Evolutionary conservation across 2,797 vertebrate genomes (phyloP), one percentile per base, ranked within the genome.

Genomic region (Sandelia bainsii): DNA sequence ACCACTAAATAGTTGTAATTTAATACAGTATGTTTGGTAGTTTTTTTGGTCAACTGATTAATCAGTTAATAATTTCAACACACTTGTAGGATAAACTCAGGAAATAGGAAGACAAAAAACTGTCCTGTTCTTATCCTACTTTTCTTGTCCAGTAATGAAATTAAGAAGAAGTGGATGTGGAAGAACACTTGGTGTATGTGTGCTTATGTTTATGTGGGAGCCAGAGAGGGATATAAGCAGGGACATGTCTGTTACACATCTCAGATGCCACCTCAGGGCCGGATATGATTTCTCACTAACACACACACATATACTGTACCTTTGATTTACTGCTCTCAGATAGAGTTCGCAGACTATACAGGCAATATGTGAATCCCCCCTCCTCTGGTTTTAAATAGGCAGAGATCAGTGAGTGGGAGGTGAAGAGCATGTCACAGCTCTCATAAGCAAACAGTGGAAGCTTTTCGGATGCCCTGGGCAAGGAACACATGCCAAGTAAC

Each of bases 201-300:
- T 75, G 37, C 76, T 61, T 77, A 56, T 52, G 62, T 71, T 25
- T 75, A 54, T 46, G 25, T 62, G 40, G 45, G 53, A 70, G 64
- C 46, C 62, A 60, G 58, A 69, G 60, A 63, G 44, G 68, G 61
- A 65, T 75, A 80, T 87, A 23, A 19, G 85, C 82, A 83, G 67
- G 58, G 81, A 85, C 89, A 87, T 85, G 89, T 83, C 85, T 37
- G 79, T 75, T 73, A 66, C 34, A 60, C 75, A 69, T 88, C 79
- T 75, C 69, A 67, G 65, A 77, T 72, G 84, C 77, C 85, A 87
- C 86, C 83, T 89, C 68, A 11, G 81, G 85, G 79, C 78, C 62
- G 61, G 83, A 89, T 85, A 82, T 79, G 67, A 86, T 83, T 89
- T 74, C 77, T 72, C 68, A 69, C 69, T 9, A 46, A 50, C 51